Conservation (phyloP, 2,888 invertebrate species). For the Synanthedon andrenaeformis region DNA sequence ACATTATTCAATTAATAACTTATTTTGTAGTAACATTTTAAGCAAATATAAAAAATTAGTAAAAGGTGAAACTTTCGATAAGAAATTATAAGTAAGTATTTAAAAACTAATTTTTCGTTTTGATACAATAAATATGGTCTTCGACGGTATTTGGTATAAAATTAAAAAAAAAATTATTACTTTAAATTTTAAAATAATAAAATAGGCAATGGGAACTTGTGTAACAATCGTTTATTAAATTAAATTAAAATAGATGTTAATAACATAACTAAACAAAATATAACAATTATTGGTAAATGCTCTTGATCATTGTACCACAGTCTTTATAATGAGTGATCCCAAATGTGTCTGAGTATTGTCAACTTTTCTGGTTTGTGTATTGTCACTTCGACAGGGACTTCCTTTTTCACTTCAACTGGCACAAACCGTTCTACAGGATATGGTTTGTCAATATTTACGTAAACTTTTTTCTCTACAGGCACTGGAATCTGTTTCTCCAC, state of each 20-base stretch:
- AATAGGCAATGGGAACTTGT: neutral
- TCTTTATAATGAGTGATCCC: slow-evolving; percentile 25
- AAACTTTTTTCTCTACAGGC: slow-evolving; percentile 24
- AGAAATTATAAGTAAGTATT: too few relatives aligned
- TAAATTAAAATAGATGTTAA: slow-evolving; percentile 5
- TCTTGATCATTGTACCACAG: slow-evolving; percentile 3
- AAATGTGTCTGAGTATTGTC: slow-evolving; percentile 31
- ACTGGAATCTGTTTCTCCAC: slow-evolving; percentile 19
- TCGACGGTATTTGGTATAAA: too few relatives aligned
- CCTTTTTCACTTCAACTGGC: slow-evolving; percentile 23
- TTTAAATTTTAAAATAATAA: too few relatives aligned
- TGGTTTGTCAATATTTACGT: slow-evolving; percentile 26
- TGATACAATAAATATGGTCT: too few relatives aligned
- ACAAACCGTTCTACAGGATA: slow-evolving; percentile 19
- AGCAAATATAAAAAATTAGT: too few relatives aligned
- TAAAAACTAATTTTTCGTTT: too few relatives aligned
- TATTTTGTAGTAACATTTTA: too few relatives aligned
- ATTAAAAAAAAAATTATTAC: too few relatives aligned
- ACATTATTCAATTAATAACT: too few relatives aligned
- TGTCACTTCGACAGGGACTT: slow-evolving; percentile 19
- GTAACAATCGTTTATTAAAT: slow-evolving; percentile 8
- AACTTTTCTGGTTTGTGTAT: slow-evolving; percentile 22
- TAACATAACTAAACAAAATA: slow-evolving; percentile 12
- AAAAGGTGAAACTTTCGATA: too few relatives aligned
- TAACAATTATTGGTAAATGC: slow-evolving; percentile 4